phyloP scores from a whole-genome alignment of 2,797 vertebrate genomes.

The Enteromius afrohamiltoni region DNA sequence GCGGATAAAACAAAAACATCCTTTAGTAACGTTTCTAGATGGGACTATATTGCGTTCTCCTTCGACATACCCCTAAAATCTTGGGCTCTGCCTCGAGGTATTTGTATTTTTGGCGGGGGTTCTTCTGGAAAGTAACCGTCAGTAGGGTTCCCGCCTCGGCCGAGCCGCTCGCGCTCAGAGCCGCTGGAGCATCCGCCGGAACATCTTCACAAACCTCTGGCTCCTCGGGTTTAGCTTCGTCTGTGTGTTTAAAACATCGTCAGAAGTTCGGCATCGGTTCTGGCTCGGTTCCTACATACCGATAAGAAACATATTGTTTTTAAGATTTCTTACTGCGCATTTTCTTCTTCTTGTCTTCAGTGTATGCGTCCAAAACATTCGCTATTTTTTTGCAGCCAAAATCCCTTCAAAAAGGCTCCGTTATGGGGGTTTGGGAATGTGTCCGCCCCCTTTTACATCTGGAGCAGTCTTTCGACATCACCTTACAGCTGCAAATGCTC shows the following conservation, averaged over 20 bases:
- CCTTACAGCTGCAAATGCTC: not conserved
- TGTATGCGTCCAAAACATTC: not conserved
- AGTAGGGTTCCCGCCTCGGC: slow-evolving; percentile 19
- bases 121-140: slow-evolving; percentile 58
- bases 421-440: not conserved
- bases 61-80: slow-evolving; percentile 59
- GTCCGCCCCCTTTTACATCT: not conserved
- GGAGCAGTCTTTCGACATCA: not conserved
- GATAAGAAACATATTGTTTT: not conserved
- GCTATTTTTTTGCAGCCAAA: not conserved
- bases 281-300: not conserved
- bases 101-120: slow-evolving; percentile 52
- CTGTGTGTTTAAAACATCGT: slow-evolving; percentile 31
- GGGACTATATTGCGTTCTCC: not conserved
- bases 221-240: not conserved
- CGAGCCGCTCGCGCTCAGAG: not conserved
- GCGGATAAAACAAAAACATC: not conserved
- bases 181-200: not conserved
- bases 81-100: slow-evolving; percentile 64
- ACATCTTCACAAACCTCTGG: not conserved
- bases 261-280: not conserved
- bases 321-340: not conserved
- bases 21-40: not conserved
- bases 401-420: not conserved
- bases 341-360: not conserved